Conservation (phyloP, 2,113 vertebrate genomes). For the Pelecanus crispus region DNA sequence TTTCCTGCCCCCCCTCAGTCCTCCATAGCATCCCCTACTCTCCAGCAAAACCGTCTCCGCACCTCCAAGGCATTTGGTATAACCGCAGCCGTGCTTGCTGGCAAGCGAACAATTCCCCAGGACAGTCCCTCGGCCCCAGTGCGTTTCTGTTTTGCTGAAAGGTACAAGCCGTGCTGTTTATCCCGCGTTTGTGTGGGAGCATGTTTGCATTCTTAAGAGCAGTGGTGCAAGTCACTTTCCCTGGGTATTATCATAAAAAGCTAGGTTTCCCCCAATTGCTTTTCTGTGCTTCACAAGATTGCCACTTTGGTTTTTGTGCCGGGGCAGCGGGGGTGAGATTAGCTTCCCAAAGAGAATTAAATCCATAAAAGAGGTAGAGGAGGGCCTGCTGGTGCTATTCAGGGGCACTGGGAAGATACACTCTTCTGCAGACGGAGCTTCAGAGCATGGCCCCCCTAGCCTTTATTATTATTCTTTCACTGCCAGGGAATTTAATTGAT, state of each 20-base stretch:
- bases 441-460: neutral
- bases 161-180: slow-evolving; percentile 14
- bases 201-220: slow-evolving; percentile 34
- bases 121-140: neutral
- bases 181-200: neutral
- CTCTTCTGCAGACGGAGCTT: slow-evolving; percentile 23
- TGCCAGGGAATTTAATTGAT: slow-evolving; percentile 57
- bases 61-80: neutral
- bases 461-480: slow-evolving; percentile 42
- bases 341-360: slow-evolving; percentile 57
- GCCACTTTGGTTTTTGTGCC: slow-evolving; percentile 55
- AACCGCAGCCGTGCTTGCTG: rapidly evolving
- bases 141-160: neutral
- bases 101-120: rapidly evolving
- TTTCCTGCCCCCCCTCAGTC: neutral
- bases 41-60: neutral
- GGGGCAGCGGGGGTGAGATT: slow-evolving; percentile 53
- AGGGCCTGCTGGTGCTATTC: slow-evolving; percentile 53
- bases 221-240: slow-evolving; percentile 40
- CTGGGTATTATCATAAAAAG: slow-evolving; percentile 33
- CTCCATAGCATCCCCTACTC: neutral
- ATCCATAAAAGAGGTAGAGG: slow-evolving; percentile 30
- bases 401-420: slow-evolving; percentile 43
- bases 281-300: slow-evolving; percentile 49
- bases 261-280: slow-evolving; percentile 25